Base-by-base conservation (phyloP, 2,888 invertebrate genomes). In the Eupithecia inturbata region DNA sequence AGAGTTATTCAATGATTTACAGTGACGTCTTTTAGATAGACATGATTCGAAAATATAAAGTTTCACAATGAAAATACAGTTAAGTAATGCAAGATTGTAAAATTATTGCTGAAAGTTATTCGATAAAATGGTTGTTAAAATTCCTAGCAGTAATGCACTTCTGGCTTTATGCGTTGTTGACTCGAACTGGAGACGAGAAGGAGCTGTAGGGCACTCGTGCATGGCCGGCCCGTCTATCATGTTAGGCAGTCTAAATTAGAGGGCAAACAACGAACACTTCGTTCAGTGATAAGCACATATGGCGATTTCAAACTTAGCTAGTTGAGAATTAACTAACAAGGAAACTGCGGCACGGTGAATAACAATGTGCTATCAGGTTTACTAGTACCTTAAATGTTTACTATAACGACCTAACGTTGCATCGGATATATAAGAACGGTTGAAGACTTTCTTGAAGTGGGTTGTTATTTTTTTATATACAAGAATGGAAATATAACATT, bases 211-310 rank as follows among this genome's bases (percentile, higher is more conserved):
- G 77, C 79, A 83, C 80, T 85, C 78, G 79, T 70, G 68, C 49
- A 79, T 33, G 39, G 64, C 41, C 80, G 81, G 82, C 84, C 57
- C 80, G 82, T 83, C 83, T 82, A 79, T 79, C 83, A 86, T 85
- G 84, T 84, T 87, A 82, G 84, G 79, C 81, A 85, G 86, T 83
- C 85, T 85, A 90, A 91, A 89, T 89, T 89, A 88, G 85, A 88
- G 88, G 86, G 86, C 83, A 89, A 89, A 88, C 87, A 87, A 82
- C 75, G 78, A 84, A 86, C 84, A 86, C 84, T 88, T 86, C 79
- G 81, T 87, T 57, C 53, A 83, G 82, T 82, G 84, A 84, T 88
- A 85, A 85, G 84, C 83, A 83, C 83, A 83, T 83, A 75, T 74
- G 77, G 76, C 77, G 77, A 78, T 76, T 78, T 78, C 74, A 68